Evolutionary conservation across 2,113 vertebrate genomes (phyloP), one percentile per base, ranked within the genome.

Genomic region (Taxidea taxus): DNA sequence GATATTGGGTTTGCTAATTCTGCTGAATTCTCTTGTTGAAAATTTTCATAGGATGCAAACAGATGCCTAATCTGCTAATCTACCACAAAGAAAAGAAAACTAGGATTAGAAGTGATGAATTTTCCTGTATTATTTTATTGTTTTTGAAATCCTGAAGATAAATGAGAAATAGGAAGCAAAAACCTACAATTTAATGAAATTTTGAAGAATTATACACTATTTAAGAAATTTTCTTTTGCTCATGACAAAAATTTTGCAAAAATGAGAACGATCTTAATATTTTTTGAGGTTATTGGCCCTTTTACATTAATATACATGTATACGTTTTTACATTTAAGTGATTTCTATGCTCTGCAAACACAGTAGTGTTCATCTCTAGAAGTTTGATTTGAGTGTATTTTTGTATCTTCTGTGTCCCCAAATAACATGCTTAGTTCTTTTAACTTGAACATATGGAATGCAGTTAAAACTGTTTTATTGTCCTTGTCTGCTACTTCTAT

Each of bases 41-140:
- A 89, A 75, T 95, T 95, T 90, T 37, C 15, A n/a, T 42, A 64
- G 31, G 31, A 47, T 78, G 31, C 12, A 44, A 87, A 92, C 90
- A 90, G 94, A 94, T 95, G 91, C 42, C 56, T 94, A 83, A 89
- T 96, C 95, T 97, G 75, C 72, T 91, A 4, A 91, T 86, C 42
- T 91, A 34, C 87, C 77, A 95, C 34, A 51, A 90, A 91, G 16
- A 74, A 94, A 47, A 80, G 42, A 62, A 83, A 49, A 49, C 56
- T 39, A 94, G 56, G 49, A 75, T 82, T 94, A 81, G 72, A 82
- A 23, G 66, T 92, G 51, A 92, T 96, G 60, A 51, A 72, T 80
- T 87, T 92, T 4, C 34, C 21, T 74, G 27, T 54, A 6, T 86
- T 72, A 8, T 90, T 86, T 95, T 47, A 27, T 51, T 87, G 49